These are phyloP conservation scores for Perca schrenkii DNA, from an alignment of 2,113 vertebrate genomes.

Conservation along the genomic window DNA sequence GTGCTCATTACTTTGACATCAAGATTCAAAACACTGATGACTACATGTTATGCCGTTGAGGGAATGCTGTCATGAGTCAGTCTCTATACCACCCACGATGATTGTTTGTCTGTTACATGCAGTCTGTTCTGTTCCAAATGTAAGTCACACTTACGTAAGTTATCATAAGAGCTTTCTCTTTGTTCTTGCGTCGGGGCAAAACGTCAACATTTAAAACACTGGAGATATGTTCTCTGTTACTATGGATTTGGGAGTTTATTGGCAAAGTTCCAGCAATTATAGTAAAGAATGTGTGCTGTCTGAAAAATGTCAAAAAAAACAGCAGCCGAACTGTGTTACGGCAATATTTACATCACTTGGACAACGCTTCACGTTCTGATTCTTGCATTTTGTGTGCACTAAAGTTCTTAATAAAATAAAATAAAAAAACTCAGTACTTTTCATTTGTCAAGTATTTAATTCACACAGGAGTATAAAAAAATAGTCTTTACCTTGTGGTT, in stretches of 20 bases:
- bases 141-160: background rate
- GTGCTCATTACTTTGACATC: slow-evolving; percentile 47
- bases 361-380: too few species aligned
- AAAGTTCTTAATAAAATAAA: too few species aligned
- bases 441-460: too few species aligned
- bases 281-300: slow-evolving; percentile 30
- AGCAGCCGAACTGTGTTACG: background rate
- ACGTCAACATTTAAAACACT: slow-evolving; percentile 20
- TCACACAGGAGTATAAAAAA: too few species aligned
- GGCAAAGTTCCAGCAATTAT: slow-evolving; percentile 28
- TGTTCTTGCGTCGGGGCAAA: slow-evolving; percentile 3
- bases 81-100: slow-evolving; percentile 34
- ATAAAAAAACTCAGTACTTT: too few species aligned
- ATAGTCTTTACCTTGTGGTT: too few species aligned
- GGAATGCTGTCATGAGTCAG: slow-evolving; percentile 4
- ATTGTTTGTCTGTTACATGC: slow-evolving; percentile 36
- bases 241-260: slow-evolving; percentile 34
- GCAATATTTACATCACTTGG: too few species aligned
- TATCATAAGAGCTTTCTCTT: slow-evolving; percentile 24
- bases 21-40: slow-evolving; percentile 28
- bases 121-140: background rate
- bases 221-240: slow-evolving; percentile 44
- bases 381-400: too few species aligned
- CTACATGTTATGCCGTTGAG: slow-evolving; percentile 7
- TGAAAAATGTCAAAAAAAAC: slow-evolving; percentile 13